These are phyloP conservation scores for Epizoanthus ramosus DNA, from an alignment of 92 coral and sea anemone species.

Conservation along the genomic window DNA sequence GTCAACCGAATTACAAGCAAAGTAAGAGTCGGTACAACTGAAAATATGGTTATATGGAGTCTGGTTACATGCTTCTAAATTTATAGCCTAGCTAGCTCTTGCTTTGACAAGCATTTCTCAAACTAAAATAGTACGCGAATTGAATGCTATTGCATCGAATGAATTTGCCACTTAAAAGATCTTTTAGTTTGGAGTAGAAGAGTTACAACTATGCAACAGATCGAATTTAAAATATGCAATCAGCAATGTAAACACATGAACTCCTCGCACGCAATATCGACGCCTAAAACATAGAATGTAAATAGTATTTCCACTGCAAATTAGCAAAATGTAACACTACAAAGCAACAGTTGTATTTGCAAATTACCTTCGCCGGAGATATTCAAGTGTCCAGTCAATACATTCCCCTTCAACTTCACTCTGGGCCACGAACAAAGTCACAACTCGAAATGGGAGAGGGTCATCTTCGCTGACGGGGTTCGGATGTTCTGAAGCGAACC, in stretches of 20 bases:
- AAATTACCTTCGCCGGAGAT: constrained; percentile 73
- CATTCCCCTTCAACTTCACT: constrained; percentile 84
- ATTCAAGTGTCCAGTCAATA: constrained; percentile 79
- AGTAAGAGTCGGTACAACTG: background rate
- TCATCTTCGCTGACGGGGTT: constrained; percentile 62
- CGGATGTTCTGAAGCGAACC: constrained; percentile 61
- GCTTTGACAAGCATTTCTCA: background rate
- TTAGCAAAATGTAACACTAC: background rate
- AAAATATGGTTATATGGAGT: background rate
- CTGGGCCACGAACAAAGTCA: constrained; percentile 53
- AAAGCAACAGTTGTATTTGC: background rate
- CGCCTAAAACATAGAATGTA: background rate
- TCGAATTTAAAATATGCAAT: background rate
- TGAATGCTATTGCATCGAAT: background rate
- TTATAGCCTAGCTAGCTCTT: too few species aligned
- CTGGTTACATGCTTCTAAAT: background rate
- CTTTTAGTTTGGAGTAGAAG: background rate
- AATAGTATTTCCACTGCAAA: constrained; percentile 3
- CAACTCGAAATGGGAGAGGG: constrained; percentile 71
- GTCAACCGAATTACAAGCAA: too few species aligned
- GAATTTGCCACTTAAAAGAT: background rate
- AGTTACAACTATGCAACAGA: constrained; percentile 24
- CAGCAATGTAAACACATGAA: constrained; percentile 22
- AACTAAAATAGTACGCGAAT: background rate
- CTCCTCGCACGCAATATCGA: constrained; percentile 14